Conservation (phyloP, 2,113 vertebrate genomes). For the Holacanthus passer region DNA sequence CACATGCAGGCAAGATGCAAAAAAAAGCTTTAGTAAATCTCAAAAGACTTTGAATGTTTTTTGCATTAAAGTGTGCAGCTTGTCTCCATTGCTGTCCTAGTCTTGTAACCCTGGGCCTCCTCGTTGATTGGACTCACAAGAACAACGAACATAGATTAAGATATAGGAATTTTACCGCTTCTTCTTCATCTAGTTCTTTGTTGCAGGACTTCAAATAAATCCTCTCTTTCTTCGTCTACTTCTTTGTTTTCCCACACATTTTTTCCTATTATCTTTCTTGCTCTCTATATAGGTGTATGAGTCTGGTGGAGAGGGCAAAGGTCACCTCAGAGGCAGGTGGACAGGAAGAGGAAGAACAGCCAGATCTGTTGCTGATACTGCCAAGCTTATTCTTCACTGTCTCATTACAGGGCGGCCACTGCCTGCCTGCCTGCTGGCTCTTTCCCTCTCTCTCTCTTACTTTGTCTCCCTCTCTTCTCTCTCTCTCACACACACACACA, state of each 20-base stretch:
- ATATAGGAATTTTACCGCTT: not conserved
- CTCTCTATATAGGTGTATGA: constrained; percentile 38
- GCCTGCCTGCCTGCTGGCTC: constrained; percentile 27
- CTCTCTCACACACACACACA: not conserved
- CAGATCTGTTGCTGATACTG: constrained; percentile 62
- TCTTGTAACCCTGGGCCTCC: too few relatives aligned
- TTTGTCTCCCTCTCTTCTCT: not conserved
- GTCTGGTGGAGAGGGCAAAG: constrained; percentile 43
- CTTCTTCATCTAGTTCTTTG: not conserved
- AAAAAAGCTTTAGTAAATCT: not conserved
- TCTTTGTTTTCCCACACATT: not conserved
- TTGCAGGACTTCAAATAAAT: not conserved
- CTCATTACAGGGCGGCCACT: constrained; percentile 54
- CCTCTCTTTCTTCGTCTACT: not conserved
- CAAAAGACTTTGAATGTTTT: not conserved
- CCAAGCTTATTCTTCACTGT: constrained; percentile 67
- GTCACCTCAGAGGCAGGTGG: constrained; percentile 39
- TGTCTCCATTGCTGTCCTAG: not conserved
- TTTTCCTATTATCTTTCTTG: not conserved
- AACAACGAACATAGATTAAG: not conserved
- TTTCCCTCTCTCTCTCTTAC: constrained; percentile 3
- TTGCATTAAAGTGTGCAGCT: not conserved
- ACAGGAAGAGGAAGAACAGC: constrained; percentile 50
- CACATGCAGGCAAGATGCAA: not conserved
- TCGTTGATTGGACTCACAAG: too few relatives aligned